Evolutionary conservation across 2,113 vertebrate genomes (phyloP).

Genomic region (Zosterops hypoxanthus): DNA sequence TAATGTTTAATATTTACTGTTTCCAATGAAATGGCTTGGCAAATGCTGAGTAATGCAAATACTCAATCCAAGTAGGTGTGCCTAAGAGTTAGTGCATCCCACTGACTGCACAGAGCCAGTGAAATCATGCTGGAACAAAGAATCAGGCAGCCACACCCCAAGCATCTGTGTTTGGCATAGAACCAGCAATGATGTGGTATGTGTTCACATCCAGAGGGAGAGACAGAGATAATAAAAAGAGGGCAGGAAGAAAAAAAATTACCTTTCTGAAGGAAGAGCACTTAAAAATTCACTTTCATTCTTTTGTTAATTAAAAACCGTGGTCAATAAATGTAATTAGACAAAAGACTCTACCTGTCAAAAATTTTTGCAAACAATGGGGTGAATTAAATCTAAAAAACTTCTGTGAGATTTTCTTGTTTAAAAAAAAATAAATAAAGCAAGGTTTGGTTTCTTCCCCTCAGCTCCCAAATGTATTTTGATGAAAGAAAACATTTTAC

Average conservation of each 20-base stretch:
- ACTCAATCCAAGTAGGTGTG: background rate
- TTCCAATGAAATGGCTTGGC: background rate
- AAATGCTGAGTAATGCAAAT: slow-evolving; percentile 4
- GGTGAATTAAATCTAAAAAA: background rate
- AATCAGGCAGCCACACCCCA: background rate
- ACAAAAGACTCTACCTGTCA: background rate
- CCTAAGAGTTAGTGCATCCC: background rate
- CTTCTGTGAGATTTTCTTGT: background rate
- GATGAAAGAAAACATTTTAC: background rate
- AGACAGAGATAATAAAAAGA: background rate
- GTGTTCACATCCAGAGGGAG: background rate
- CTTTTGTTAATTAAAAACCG: background rate
- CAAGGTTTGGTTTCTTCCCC: accelerated
- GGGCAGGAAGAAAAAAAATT: background rate
- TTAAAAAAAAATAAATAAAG: background rate
- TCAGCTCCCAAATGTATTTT: background rate
- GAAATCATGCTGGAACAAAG: background rate
- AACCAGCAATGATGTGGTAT: background rate
- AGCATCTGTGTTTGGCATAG: background rate
- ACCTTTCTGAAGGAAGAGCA: background rate
- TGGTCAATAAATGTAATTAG: background rate
- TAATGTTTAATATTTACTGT: background rate
- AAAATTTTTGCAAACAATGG: background rate
- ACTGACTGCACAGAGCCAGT: background rate
- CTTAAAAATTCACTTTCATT: background rate